phyloP scores from a whole-genome alignment of 2,888 invertebrate species.

The Campoplex capitator region DNA sequence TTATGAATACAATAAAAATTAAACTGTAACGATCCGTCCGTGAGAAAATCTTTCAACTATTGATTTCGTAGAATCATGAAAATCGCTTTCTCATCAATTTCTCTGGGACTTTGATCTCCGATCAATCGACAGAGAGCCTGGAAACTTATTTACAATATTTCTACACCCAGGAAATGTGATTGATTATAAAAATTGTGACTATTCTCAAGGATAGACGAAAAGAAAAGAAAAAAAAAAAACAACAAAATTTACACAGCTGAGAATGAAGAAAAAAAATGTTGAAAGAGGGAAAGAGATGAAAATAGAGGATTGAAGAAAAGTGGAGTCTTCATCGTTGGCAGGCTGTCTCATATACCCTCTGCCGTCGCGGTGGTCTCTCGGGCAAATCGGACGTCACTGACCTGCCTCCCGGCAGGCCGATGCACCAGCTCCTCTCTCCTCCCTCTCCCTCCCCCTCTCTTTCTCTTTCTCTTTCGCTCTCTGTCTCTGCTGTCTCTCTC shows the following conservation, averaged over 20 bases:
- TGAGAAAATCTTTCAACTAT: too few species aligned
- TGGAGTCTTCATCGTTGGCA: slow-evolving; percentile 55
- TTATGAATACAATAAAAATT: too few species aligned
- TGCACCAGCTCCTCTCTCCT: slow-evolving; percentile 60
- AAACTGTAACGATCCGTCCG: too few species aligned
- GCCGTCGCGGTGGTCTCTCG: slow-evolving; percentile 69
- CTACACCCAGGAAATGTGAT: too few species aligned
- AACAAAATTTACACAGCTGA: neutral
- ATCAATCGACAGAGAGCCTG: too few species aligned
- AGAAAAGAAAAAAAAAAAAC: neutral
- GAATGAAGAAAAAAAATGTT: neutral
- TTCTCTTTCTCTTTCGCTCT: neutral
- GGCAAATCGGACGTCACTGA: slow-evolving; percentile 74
- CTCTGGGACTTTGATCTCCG: too few species aligned
- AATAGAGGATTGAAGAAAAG: slow-evolving; percentile 50
- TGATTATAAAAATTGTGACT: too few species aligned
- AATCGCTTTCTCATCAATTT: neutral
- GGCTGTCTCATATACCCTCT: slow-evolving; percentile 59
- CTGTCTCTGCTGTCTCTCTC: neutral
- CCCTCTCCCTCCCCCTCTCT: slow-evolving; percentile 17
- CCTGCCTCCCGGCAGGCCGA: slow-evolving; percentile 75
- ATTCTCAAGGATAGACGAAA: neutral
- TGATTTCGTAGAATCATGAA: neutral
- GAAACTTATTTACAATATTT: too few species aligned
- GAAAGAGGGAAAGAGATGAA: neutral